phyloP scores from a whole-genome alignment of 2,888 invertebrate genomes.

The Agrypnus murinus region DNA sequence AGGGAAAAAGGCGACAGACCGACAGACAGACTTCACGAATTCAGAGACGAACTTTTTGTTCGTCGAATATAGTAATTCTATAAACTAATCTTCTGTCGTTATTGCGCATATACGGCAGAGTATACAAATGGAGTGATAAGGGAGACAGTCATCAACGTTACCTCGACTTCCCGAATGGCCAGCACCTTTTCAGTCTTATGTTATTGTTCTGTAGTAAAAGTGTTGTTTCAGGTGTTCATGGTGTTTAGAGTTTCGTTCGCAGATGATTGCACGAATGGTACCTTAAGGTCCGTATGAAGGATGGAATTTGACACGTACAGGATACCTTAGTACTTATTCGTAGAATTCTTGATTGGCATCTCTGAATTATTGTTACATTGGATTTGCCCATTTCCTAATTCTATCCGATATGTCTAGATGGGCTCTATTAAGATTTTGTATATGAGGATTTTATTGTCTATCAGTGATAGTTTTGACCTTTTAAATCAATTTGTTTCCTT shows the following conservation, averaged over 20 bases:
- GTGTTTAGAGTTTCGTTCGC: not conserved
- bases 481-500: slow-evolving; percentile 22
- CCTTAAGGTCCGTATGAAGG: not conserved
- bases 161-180: not conserved
- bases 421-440: slow-evolving; percentile 4
- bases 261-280: slow-evolving; percentile 1
- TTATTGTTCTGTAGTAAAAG: slow-evolving; percentile 1
- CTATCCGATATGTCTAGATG: slow-evolving; percentile 5
- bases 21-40: too few species aligned
- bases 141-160: not conserved
- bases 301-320: not conserved
- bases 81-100: not conserved
- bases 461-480: not conserved
- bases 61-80: too few species aligned
- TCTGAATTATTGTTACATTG: not conserved
- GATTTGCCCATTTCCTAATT: slow-evolving; percentile 5
- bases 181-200: not conserved
- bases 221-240: not conserved
- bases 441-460: slow-evolving; percentile 10
- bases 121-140: not conserved
- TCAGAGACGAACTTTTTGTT: too few species aligned
- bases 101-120: not conserved
- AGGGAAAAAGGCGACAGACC: too few species aligned
- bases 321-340: not conserved
- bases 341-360: not conserved